These are phyloP conservation scores for Cervus canadensis DNA, from an alignment of 2,113 vertebrate species.

Conservation along the genomic window DNA sequence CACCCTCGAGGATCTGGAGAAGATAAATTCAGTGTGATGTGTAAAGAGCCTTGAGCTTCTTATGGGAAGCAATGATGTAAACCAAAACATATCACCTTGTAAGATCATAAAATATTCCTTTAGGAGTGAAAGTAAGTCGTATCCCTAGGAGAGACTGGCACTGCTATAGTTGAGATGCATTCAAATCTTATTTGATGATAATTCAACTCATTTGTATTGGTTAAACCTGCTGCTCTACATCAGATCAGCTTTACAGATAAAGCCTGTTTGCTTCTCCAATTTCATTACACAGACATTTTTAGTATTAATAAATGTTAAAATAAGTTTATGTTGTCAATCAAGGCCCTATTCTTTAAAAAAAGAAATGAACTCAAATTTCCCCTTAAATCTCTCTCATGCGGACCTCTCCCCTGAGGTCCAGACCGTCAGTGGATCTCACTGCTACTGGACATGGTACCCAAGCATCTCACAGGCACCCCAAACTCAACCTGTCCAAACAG, in stretches of 20 bases:
- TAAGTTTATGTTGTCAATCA: neutral
- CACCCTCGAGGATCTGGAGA: neutral
- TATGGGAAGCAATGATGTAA: constrained; percentile 16
- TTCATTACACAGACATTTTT: neutral
- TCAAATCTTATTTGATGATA: constrained; percentile 28
- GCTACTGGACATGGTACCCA: neutral
- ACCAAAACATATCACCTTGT: constrained; percentile 36
- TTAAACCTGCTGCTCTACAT: neutral
- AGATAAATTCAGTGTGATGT: constrained; percentile 19
- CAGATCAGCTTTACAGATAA: neutral
- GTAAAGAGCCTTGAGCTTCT: constrained; percentile 26
- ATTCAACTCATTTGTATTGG: neutral
- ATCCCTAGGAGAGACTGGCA: neutral
- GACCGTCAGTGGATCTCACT: neutral
- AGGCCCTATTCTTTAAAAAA: neutral
- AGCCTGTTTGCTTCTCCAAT: neutral
- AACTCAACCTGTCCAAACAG: neutral
- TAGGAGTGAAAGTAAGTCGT: constrained; percentile 15
- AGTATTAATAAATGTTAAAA: constrained; percentile 8
- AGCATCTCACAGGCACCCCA: too few species aligned
- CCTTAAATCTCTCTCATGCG: neutral
- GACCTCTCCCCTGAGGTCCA: neutral
- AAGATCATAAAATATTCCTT: constrained; percentile 11
- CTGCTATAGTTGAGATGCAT: neutral
- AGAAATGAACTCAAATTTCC: neutral